Conservation (phyloP, 2,797 vertebrate species). For the Darevskia nairensis region DNA sequence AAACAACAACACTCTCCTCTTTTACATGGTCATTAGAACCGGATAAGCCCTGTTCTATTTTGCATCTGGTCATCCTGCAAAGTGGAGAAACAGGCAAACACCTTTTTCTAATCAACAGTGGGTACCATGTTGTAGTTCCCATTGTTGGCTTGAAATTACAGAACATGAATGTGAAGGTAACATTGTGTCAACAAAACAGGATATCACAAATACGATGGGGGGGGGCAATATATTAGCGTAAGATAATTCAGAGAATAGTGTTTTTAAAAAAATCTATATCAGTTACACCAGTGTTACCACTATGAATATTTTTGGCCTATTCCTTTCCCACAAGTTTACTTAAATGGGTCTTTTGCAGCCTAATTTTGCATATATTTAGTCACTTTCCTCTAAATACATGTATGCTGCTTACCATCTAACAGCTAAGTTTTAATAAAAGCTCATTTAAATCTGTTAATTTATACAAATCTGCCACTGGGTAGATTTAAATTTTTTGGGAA, state of each 20-base stretch:
- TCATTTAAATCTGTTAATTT: conserved; percentile 80
- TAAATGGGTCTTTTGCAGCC: conserved; percentile 70
- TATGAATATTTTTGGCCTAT: conserved; percentile 57
- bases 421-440: conserved; percentile 79
- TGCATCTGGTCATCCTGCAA: too few relatives aligned
- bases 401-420: conserved; percentile 75
- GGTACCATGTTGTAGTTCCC: neutral
- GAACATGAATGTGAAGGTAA: neutral
- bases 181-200: too few relatives aligned
- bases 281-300: conserved; percentile 49
- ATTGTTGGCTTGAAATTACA: neutral
- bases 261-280: neutral
- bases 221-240: too few relatives aligned
- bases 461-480: conserved; percentile 75
- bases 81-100: too few relatives aligned
- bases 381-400: conserved; percentile 70
- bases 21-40: too few relatives aligned
- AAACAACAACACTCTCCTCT: too few relatives aligned
- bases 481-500: conserved; percentile 73
- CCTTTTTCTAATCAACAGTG: too few relatives aligned
- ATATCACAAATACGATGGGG: neutral
- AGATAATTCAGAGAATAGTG: too few relatives aligned
- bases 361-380: conserved; percentile 73
- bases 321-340: conserved; percentile 71
- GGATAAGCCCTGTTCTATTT: too few relatives aligned